phyloP scores from a whole-genome alignment of 2,113 vertebrate species.

The Octodon degus region DNA sequence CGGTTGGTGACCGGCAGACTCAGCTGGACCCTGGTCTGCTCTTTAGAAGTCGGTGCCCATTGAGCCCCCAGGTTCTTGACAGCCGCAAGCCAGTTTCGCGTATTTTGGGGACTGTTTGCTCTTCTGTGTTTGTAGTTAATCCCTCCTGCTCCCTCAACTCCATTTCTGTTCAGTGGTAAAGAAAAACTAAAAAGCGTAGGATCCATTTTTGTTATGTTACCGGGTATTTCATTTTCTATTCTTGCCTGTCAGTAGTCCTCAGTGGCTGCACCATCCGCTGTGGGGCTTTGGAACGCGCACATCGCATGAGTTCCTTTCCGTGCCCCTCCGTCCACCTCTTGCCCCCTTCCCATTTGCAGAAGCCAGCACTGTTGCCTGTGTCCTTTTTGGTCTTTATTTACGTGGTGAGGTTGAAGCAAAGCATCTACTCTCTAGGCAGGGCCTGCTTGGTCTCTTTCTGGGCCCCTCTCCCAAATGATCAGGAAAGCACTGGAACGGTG shows the following conservation, averaged over 20 bases:
- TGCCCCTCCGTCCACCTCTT: background rate
- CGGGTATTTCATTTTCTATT: background rate
- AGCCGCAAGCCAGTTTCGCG: rapidly evolving
- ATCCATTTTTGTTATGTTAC: background rate
- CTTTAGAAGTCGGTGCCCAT: rapidly evolving
- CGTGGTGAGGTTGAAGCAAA: background rate
- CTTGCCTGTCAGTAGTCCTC: background rate
- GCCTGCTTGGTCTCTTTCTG: too few relatives aligned
- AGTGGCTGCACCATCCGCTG: background rate
- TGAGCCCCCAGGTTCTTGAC: background rate
- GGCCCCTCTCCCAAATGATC: background rate
- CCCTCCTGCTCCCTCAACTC: background rate
- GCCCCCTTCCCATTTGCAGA: rapidly evolving
- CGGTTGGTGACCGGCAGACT: background rate
- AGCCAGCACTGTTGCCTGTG: background rate
- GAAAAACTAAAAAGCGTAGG: background rate
- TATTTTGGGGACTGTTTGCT: background rate
- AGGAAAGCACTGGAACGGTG: rapidly evolving
- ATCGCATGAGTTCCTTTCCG: background rate
- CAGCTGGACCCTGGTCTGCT: background rate
- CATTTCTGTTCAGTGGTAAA: background rate
- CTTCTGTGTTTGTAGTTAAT: background rate
- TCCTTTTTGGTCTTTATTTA: background rate
- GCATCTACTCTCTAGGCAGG: background rate
- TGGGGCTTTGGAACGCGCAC: background rate